Conservation (phyloP, 2,113 vertebrate species). For the Jacana jacana region DNA sequence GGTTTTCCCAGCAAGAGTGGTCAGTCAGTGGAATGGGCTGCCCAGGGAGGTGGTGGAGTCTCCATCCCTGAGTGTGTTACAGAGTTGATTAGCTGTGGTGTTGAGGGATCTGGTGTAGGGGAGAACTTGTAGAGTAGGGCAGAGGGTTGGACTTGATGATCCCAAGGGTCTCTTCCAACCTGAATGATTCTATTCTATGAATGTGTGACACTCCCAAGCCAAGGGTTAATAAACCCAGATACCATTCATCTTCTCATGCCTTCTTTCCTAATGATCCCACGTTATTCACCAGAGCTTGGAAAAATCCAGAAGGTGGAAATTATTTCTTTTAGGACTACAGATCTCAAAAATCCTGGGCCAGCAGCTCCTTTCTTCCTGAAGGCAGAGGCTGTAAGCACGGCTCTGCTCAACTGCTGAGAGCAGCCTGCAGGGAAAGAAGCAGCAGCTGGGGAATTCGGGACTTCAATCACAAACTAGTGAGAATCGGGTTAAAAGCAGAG, state of each 20-base stretch:
- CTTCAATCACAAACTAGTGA: not conserved
- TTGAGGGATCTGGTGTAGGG: too few relatives aligned
- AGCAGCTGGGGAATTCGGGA: not conserved
- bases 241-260: not conserved
- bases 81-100: too few relatives aligned
- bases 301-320: not conserved
- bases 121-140: too few relatives aligned
- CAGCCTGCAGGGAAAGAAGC: not conserved
- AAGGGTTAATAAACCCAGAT: not conserved
- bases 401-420: not conserved
- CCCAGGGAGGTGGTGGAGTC: too few relatives aligned
- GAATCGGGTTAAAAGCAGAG: not conserved
- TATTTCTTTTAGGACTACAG: not conserved
- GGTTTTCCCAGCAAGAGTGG: too few relatives aligned
- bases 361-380: not conserved
- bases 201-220: not conserved
- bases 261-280: not conserved
- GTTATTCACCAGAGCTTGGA: not conserved
- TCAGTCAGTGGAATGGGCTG: too few relatives aligned
- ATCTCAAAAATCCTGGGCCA: not conserved
- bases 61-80: too few relatives aligned
- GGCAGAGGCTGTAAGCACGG: not conserved
- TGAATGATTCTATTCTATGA: too few relatives aligned
- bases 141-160: too few relatives aligned
- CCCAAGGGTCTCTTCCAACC: too few relatives aligned